Evolutionary conservation across 2,888 invertebrate species (phyloP).

Genomic region (Chloromyia formosa): DNA sequence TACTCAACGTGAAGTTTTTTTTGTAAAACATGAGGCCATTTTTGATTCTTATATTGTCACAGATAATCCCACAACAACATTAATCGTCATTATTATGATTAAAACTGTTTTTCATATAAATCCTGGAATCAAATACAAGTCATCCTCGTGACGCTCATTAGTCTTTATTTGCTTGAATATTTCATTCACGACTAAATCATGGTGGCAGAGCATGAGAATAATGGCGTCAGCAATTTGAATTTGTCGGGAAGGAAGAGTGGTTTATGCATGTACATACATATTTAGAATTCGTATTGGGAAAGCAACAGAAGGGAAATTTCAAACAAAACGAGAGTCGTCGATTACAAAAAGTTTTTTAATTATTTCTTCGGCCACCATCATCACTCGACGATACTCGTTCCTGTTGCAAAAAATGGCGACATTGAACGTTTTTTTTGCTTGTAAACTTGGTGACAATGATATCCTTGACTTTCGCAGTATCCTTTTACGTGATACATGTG

Average conservation of each 20-base stretch:
- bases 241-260: background rate
- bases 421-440: background rate
- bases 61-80: no score
- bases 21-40: no score
- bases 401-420: background rate
- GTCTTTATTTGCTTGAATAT: background rate
- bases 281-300: background rate
- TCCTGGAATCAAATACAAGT: background rate
- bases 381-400: background rate
- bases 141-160: background rate
- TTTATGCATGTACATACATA: no score
- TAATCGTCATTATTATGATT: background rate
- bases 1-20: no score
- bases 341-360: slow-evolving; percentile 10
- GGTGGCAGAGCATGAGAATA: background rate
- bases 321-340: no score
- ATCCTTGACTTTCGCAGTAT: slow-evolving; percentile 13
- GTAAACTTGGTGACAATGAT: background rate
- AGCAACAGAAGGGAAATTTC: background rate
- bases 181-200: background rate
- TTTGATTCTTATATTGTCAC: no score
- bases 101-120: background rate
- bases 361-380: slow-evolving; percentile 12
- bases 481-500: background rate
- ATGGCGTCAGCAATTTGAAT: background rate